Evolutionary conservation across 2,113 vertebrate genomes (phyloP).

Genomic region (Macquaria ambigua): DNA sequence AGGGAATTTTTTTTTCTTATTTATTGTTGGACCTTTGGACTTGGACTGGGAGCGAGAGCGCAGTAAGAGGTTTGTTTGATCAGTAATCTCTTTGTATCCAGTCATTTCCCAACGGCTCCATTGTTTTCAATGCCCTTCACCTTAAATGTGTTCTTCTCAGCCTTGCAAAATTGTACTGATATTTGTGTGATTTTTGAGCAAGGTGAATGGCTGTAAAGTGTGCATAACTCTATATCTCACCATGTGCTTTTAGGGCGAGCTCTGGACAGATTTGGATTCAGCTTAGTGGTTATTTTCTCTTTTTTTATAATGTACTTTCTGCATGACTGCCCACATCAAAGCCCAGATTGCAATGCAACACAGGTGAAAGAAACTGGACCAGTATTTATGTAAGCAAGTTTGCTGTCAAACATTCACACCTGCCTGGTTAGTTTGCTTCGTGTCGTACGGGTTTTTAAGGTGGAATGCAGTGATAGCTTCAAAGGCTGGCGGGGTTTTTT

Average conservation of each 20-base stretch:
- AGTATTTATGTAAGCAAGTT: background rate
- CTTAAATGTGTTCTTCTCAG: background rate
- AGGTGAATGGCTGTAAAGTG: conserved; percentile 9
- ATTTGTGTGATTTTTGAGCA: background rate
- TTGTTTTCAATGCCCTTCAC: conserved; percentile 53
- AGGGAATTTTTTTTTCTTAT: conserved; percentile 58
- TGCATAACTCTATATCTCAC: conserved; percentile 20
- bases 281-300: background rate
- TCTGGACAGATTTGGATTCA: conserved; percentile 1
- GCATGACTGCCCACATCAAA: conserved; percentile 26
- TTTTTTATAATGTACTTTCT: background rate
- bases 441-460: background rate
- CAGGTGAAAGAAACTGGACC: conserved; percentile 35
- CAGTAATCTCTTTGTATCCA: conserved; percentile 62
- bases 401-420: background rate
- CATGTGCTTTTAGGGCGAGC: conserved; percentile 9
- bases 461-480: background rate
- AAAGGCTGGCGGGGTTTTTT: background rate
- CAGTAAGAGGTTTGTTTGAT: conserved; percentile 83
- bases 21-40: conserved; percentile 77
- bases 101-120: conserved; percentile 7
- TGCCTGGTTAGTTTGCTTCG: background rate
- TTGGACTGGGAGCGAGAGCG: conserved; percentile 54
- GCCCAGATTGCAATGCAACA: conserved; percentile 1
- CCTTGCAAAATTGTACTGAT: rapidly evolving